Percentiles rank a stretch among this genome's conserved stretches.
Evolutionary conservation across 2,113 vertebrate genomes (phyloP).

Genomic region (Cygnus atratus): DNA sequence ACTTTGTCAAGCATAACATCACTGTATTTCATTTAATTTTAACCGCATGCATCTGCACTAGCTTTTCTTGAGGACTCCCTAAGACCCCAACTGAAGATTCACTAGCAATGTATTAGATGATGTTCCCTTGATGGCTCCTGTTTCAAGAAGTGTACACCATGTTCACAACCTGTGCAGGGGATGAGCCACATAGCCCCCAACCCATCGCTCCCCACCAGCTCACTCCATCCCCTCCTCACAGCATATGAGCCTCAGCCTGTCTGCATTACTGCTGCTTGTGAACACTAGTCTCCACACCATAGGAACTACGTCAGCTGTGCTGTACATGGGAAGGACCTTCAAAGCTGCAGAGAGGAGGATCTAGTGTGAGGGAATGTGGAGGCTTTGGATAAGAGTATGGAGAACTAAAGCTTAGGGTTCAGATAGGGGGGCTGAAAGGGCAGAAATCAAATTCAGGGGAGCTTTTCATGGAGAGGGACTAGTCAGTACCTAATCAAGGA

Average conservation of each 20-base stretch:
- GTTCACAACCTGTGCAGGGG: neutral
- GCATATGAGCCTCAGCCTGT: fast-evolving
- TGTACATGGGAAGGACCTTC: neutral
- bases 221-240: neutral
- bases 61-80: neutral
- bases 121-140: neutral
- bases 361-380: neutral
- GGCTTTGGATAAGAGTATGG: neutral
- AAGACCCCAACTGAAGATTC: neutral
- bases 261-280: neutral
- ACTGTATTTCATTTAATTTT: neutral
- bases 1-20: neutral
- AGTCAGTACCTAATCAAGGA: neutral
- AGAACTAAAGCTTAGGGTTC: neutral
- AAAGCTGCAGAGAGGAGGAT: neutral
- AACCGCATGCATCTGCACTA: neutral
- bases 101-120: neutral
- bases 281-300: fast-evolving
- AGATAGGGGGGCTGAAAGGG: neutral
- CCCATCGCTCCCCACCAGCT: neutral
- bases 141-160: neutral
- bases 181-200: neutral
- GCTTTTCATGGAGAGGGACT: fast-evolving
- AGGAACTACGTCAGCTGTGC: neutral
- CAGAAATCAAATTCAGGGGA: neutral